Conservation (phyloP, 2,797 vertebrate genomes). For the Atherinosoma microstoma region DNA sequence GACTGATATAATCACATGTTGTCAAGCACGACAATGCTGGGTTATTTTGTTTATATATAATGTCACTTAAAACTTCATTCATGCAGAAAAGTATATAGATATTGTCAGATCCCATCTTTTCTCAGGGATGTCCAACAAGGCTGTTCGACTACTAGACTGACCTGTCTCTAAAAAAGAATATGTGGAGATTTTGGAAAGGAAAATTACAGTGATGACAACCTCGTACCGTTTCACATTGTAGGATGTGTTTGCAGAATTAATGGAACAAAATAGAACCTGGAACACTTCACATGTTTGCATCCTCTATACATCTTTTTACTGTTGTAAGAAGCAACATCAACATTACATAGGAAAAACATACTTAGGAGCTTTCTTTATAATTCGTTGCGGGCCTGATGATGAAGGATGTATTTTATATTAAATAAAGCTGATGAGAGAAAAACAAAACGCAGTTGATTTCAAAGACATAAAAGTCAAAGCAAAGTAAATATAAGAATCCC, state of each 20-base stretch:
- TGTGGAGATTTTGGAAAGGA: not conserved
- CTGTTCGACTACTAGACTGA: too few species aligned
- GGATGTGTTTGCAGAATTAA: not conserved
- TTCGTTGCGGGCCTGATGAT: not conserved
- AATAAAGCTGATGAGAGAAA: not conserved
- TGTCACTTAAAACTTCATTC: not conserved
- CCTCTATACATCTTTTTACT: not conserved
- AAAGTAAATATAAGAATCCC: not conserved
- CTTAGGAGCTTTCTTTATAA: not conserved
- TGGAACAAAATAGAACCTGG: not conserved
- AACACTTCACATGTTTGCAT: not conserved
- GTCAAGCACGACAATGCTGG: not conserved
- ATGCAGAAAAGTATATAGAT: too few species aligned
- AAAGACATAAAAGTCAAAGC: not conserved
- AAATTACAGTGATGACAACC: not conserved
- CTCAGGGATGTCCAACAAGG: too few species aligned
- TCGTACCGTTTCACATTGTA: not conserved
- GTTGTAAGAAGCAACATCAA: not conserved
- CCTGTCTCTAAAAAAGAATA: too few species aligned
- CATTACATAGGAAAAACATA: not conserved
- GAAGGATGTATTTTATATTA: not conserved
- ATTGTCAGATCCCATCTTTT: too few species aligned
- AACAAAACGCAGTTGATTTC: not conserved
- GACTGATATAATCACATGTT: not conserved
- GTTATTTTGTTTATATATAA: not conserved